Base-by-base conservation (phyloP, 2,113 vertebrate genomes). In the Cervus canadensis region DNA sequence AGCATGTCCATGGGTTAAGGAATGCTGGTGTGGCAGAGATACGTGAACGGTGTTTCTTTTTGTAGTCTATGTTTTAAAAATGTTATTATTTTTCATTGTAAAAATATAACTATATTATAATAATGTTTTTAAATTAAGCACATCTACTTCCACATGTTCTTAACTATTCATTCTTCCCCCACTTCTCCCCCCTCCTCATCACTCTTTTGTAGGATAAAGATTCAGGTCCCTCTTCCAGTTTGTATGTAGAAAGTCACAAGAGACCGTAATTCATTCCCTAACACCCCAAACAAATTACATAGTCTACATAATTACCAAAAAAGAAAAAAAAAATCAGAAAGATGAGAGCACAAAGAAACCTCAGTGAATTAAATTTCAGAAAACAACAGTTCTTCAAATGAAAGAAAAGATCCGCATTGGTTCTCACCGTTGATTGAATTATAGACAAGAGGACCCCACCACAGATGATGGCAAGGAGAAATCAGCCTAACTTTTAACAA, bases 251-350 rank as follows among this genome's bases (percentile, higher is more conserved):
- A 94, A 92, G 56, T 89, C 93, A 78, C 57, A 83, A 89, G 89
- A 92, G 91, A 90, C 40, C 19, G 21, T 88, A 64, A 95, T 89
- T 89, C n/a, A 93, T 21, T 91, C 85, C n/a, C 52, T 93, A 94
- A 87, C 28, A 82, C 12, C 23, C 45, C 21, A 84, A 90, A 89
- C 83, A 86, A 93, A 89, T 36, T n/a, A 96, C 81, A 83, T 54
- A 48, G 82, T 74, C 60, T 91, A 93, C 14, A 36, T 56, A 95
- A 89, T 93, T 96, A 64, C 57, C 33, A 40, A 84, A 81, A n/a
- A 54, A 36, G 19, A 54, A 26, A 62, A 28, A 78, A 79, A 78
- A 7, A n/a, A 36, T 8, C 30, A 90, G 78, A 82, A 88, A 90
- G 50, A 94, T 62, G 64, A 96, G 33, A 93, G 40, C 26, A 74